phyloP scores from a whole-genome alignment of 2,113 vertebrate genomes.

The Myrmophylax atrothorax region DNA sequence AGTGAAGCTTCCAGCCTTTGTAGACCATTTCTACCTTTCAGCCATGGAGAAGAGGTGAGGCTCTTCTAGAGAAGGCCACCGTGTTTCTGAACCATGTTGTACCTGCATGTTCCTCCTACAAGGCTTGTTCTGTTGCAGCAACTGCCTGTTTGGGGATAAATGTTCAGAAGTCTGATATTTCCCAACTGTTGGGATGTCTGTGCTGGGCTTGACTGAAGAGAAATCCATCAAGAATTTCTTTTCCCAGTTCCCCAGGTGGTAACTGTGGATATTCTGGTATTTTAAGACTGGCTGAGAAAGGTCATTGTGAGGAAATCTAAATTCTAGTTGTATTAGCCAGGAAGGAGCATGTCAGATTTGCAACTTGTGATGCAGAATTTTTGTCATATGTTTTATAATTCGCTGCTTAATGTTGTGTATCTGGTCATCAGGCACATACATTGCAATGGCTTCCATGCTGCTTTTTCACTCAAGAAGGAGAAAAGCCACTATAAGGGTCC shows the following conservation, averaged over 20 bases:
- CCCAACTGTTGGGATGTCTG: neutral
- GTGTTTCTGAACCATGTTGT: neutral
- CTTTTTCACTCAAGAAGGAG: neutral
- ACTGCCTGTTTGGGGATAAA: neutral
- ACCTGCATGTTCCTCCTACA: neutral
- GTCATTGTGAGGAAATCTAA: neutral
- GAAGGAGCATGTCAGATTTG: neutral
- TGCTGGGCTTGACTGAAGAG: neutral
- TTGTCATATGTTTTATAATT: neutral
- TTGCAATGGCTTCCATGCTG: neutral
- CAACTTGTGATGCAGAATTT: neutral
- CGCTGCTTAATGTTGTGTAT: neutral
- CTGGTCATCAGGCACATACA: neutral
- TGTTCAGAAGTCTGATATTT: neutral
- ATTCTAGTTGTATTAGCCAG: neutral
- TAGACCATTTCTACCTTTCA: neutral
- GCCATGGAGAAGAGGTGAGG: neutral
- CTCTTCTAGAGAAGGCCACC: neutral
- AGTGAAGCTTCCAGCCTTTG: neutral
- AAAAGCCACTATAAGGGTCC: neutral
- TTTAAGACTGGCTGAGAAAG: neutral
- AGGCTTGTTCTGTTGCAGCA: neutral
- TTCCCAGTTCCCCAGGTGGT: neutral
- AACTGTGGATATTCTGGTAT: neutral
- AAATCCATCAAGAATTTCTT: neutral